Evolutionary conservation across 2,888 invertebrate species (phyloP), one percentile per base, ranked within the genome.

Genomic region (Temnothorax ravouxi): DNA sequence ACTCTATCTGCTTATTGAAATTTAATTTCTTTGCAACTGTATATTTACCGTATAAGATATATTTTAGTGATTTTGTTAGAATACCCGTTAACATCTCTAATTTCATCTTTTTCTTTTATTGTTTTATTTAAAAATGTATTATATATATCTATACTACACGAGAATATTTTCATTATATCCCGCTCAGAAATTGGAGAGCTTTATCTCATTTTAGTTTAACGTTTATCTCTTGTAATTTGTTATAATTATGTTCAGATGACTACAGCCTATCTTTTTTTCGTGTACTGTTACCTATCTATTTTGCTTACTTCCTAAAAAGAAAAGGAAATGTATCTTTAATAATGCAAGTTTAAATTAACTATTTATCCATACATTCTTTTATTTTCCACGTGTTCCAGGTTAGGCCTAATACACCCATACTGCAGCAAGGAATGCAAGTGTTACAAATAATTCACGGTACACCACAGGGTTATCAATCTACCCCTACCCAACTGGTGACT

Each of bases 341-440:
- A n/a, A 38, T 50, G 13, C 6, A 38, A 21, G 4, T 3, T 44
- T 52, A 15, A 41, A 54, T 54, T 47, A 47, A 62, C 50, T 44
- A 44, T 69, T 25, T 15, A 52, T 41, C 18, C 4, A 54, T 47
- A 29, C 34, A 62, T 5, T 25, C 21, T 59, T 54, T 67, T 34
- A 44, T 56, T 29, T 59, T 59, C 47, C 5, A 44, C 1, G 2
- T 44, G n/a, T 87, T 90, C 8, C 86, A 94, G 94, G 94, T 94
- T 34, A 91, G 95, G 87, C 93, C 95, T 9, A 95, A 93, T 82
- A 95, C 95, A 52, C 95, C 95, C 3, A 94, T 95, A 83, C 84
- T 95, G 52, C 95, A 95, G 71, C 95, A 94, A 88, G 95, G 95
- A 38, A 95, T 95, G 95, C 95, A 95, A 79, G 95, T 95, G n/a